Evolutionary conservation across 1,140 invertebrate genomes (phyloP).

Genomic region (Melitaea cinxia): DNA sequence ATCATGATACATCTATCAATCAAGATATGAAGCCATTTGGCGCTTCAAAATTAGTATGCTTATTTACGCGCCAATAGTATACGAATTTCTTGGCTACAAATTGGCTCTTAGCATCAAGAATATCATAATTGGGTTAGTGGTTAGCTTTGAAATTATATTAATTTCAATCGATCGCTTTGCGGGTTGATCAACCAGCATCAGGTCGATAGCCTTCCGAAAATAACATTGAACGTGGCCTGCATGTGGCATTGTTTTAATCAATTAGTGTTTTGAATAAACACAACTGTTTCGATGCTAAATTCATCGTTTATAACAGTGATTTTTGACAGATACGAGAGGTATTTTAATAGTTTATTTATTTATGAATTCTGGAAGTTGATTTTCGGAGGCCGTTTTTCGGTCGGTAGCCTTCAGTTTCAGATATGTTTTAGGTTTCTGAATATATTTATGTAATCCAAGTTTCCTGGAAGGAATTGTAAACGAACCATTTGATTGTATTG

Average conservation of each 20-base stretch:
- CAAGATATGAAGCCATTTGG: background rate
- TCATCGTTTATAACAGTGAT: too few relatives aligned
- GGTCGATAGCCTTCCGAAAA: slow-evolving; percentile 16
- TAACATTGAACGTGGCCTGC: background rate
- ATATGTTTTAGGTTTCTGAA: too few relatives aligned
- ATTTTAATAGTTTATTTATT: too few relatives aligned
- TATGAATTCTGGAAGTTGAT: too few relatives aligned
- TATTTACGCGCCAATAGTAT: background rate
- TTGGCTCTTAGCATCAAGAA: background rate
- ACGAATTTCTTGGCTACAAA: background rate
- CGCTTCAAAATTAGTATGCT: background rate
- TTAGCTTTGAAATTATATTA: background rate
- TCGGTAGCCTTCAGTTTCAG: too few relatives aligned
- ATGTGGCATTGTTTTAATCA: slow-evolving; percentile 8
- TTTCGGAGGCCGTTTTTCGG: too few relatives aligned
- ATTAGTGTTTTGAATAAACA: background rate
- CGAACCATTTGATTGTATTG: too few relatives aligned
- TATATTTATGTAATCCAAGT: too few relatives aligned
- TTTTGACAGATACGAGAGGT: too few relatives aligned
- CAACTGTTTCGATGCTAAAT: background rate
- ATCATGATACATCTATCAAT: background rate
- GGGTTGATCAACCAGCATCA: background rate
- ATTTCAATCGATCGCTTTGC: background rate
- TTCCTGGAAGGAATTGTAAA: too few relatives aligned
- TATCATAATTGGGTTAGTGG: slow-evolving; percentile 21